A percentile compares a stretch with the other conserved stretches of the same genome.
Conservation (phyloP, 2,113 vertebrate genomes). For the Mohoua ochrocephala region DNA sequence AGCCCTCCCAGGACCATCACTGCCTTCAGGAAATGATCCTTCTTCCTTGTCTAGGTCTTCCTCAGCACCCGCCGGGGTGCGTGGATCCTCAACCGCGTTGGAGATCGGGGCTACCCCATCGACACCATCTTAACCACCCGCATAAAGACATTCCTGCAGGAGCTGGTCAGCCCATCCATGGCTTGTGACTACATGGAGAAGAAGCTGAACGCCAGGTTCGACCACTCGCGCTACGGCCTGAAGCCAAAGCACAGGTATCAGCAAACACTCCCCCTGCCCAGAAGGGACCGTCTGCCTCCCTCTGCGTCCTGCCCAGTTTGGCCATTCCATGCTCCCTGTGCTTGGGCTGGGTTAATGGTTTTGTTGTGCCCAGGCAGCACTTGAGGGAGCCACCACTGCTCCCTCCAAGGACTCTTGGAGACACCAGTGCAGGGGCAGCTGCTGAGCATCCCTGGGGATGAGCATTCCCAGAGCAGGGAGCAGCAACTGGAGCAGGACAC, state of each 20-base stretch:
- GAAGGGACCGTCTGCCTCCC: rapidly evolving
- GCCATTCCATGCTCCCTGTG: not conserved
- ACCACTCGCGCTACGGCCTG: constrained; percentile 79
- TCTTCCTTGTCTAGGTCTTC: constrained; percentile 78
- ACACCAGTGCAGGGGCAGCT: not conserved
- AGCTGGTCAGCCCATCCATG: not conserved
- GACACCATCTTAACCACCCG: constrained; percentile 15
- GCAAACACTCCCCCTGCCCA: not conserved
- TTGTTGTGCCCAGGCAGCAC: not conserved
- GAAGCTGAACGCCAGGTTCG: constrained; percentile 69
- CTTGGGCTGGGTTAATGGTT: not conserved
- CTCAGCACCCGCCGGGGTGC: constrained; percentile 86
- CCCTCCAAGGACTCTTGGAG: not conserved
- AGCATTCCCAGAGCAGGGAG: not conserved
- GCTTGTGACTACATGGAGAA: constrained; percentile 63
- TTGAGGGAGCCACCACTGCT: not conserved
- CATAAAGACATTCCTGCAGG: not conserved
- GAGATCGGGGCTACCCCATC: constrained; percentile 23
- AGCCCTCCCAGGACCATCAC: not conserved
- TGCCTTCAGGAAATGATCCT: not conserved
- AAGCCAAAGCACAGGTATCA: constrained; percentile 79
- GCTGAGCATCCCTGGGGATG: rapidly evolving
- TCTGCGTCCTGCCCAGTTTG: rapidly evolving
- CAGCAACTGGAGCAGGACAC: not conserved
- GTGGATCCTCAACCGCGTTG: constrained; percentile 82